These are phyloP conservation scores for Apodemia mormo DNA, from an alignment of 2,888 invertebrate genomes.

Conservation along the genomic window DNA sequence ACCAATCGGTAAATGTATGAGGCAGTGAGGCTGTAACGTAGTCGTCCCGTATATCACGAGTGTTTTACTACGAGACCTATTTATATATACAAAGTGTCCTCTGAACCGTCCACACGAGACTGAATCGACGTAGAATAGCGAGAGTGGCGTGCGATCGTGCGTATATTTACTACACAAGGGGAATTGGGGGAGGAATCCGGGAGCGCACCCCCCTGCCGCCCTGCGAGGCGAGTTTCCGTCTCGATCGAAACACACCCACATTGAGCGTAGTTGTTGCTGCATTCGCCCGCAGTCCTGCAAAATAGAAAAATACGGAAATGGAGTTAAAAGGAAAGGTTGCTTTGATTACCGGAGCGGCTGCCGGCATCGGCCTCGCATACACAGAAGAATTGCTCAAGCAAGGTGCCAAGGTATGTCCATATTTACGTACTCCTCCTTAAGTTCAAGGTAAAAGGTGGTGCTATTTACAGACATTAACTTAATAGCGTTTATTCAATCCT, in stretches of 20 bases:
- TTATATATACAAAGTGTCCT: conserved; percentile 41
- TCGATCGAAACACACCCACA: conserved; percentile 66
- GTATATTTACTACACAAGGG: conserved; percentile 72
- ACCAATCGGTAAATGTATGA: neutral
- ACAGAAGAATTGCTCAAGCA: conserved; percentile 86
- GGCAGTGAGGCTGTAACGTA: conserved; percentile 19
- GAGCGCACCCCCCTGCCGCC: conserved; percentile 41
- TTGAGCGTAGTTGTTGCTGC: conserved; percentile 48
- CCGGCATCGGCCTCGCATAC: conserved; percentile 87
- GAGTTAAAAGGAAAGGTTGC: conserved; percentile 89
- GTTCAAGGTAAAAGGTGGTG: conserved; percentile 64
- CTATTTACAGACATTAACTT: neutral
- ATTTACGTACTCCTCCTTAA: conserved; percentile 33
- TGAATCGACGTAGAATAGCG: conserved; percentile 63
- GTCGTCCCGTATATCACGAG: conserved; percentile 26
- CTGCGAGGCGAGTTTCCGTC: conserved; percentile 48
- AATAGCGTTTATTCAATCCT: conserved; percentile 1
- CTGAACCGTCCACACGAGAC: conserved; percentile 41
- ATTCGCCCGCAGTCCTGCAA: conserved; percentile 56
- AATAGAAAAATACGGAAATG: conserved; percentile 68
- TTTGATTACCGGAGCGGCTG: conserved; percentile 87
- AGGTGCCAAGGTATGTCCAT: conserved; percentile 85
- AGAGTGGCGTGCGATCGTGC: conserved; percentile 66
- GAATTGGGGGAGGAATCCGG: conserved; percentile 55
- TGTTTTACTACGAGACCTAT: conserved; percentile 41